Percentiles rank a stretch among this genome's conserved stretches.
These are phyloP conservation scores for Melanargia galathea DNA, from an alignment of 2,888 invertebrate genomes.

Conservation along the genomic window DNA sequence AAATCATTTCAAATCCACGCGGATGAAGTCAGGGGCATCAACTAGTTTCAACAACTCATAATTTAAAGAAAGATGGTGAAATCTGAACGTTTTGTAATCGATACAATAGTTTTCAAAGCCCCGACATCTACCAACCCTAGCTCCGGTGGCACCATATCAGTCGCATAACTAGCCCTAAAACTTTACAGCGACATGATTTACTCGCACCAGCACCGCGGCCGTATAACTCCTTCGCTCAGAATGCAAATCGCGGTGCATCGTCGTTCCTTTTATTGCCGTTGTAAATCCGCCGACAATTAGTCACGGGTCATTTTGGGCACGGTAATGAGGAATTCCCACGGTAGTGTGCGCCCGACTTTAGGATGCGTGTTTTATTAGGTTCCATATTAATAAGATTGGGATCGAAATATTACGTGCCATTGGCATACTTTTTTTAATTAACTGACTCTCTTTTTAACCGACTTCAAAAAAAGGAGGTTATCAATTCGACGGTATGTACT, in stretches of 20 bases:
- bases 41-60: too few relatives aligned
- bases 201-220: slow-evolving; percentile 3
- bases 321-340: slow-evolving; percentile 34
- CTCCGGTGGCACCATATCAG: slow-evolving; percentile 9
- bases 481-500: too few relatives aligned
- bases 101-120: not conserved
- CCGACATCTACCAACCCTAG: not conserved
- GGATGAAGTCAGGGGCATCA: too few relatives aligned
- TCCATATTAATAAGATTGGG: slow-evolving; percentile 1
- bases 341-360: slow-evolving; percentile 25
- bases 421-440: too few relatives aligned
- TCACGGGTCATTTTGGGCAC: slow-evolving; percentile 24
- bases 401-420: too few relatives aligned
- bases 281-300: slow-evolving; percentile 36
- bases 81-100: not conserved
- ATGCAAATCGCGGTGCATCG: slow-evolving; percentile 56
- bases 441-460: too few relatives aligned
- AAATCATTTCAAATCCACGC: too few relatives aligned
- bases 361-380: slow-evolving; percentile 6
- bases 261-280: slow-evolving; percentile 39
- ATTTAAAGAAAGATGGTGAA: too few relatives aligned
- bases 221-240: slow-evolving; percentile 51
- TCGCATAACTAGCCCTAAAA: slow-evolving; percentile 30
- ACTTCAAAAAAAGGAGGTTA: too few relatives aligned
- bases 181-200: slow-evolving; percentile 33